A percentile compares a stretch with the other conserved stretches of the same genome.
phyloP scores from a whole-genome alignment of 2,888 invertebrate species.

The Hydriomena furcata region DNA sequence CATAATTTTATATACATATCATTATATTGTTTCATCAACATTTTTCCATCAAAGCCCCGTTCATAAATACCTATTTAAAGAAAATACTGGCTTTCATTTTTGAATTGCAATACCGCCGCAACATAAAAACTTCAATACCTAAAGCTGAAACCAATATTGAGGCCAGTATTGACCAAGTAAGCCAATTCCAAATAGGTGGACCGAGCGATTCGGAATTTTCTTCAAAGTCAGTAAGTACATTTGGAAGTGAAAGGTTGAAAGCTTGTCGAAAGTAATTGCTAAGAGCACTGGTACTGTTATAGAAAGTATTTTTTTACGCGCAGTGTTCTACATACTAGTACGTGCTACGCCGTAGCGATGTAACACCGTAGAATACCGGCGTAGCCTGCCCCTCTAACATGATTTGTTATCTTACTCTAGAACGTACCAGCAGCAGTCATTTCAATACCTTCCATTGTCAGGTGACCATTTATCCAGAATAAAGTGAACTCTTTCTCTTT shows the following conservation, averaged over 20 bases:
- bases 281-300: too few relatives aligned
- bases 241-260: not conserved
- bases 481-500: too few relatives aligned
- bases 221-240: not conserved
- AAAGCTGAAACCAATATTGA: slow-evolving; percentile 44
- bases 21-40: too few relatives aligned
- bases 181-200: slow-evolving; percentile 7
- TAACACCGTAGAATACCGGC: too few relatives aligned
- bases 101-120: not conserved
- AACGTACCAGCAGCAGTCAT: too few relatives aligned
- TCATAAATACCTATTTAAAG: too few relatives aligned
- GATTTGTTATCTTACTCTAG: too few relatives aligned
- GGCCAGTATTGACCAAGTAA: slow-evolving; percentile 36
- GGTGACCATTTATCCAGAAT: too few relatives aligned
- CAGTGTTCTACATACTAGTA: not conserved
- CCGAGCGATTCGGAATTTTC: not conserved
- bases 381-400: too few relatives aligned
- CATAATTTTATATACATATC: too few relatives aligned
- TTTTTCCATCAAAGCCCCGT: too few relatives aligned
- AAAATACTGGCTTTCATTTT: not conserved
- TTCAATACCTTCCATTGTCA: too few relatives aligned
- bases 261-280: not conserved
- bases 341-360: not conserved
- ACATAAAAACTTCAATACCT: slow-evolving; percentile 46
- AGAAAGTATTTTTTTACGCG: not conserved